Evolutionary conservation across 2,797 vertebrate species (phyloP), one percentile per base, ranked within the genome.

Genomic region (Brachyalestes nurse): DNA sequence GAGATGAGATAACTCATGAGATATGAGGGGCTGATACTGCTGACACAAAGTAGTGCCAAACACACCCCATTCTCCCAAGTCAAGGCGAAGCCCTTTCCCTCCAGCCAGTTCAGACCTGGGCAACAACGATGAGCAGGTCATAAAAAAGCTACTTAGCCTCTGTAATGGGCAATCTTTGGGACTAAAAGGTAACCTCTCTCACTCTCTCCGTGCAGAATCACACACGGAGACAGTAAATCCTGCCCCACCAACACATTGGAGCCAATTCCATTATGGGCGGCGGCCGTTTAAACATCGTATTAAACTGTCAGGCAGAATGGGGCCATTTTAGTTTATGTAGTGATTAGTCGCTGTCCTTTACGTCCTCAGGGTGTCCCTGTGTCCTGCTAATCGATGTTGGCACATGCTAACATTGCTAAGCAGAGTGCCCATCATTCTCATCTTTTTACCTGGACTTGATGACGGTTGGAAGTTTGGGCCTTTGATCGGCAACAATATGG

Each of bases 71-170:
- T 70, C 70, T 57, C 57, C 6, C n/a, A 47, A 75, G 78, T 61
- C 79, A 34, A 77, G 21, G 70, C 19, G 58, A 83, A 83, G 72
- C 67, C 60, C 75, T 81, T 74, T 77, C 75, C 77, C 64, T 81
- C 77, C 65, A 81, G 72, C 73, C 83, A 86, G 75, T 78, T 78
- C 51, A 74, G 64, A 74, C 79, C 77, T 72, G 79, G 79, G 81
- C 67, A 80, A 82, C 83, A 69, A 55, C 42, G 45, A 72, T 28
- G 42, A 77, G 57, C 45, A 21, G 42, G 79, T 77, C 78, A 86
- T 86, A 84, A 88, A 86, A 88, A 85, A 85, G 83, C 82, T 78
- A 86, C 87, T 86, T 88, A 88, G 80, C 75, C 84, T 82, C 84
- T 65, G 66, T 86, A 88, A 88, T 86, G 82, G 82, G 80, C 79